Evolutionary conservation across 1,140 invertebrate genomes (phyloP).

Genomic region (Ceratosolen solmsi): DNA sequence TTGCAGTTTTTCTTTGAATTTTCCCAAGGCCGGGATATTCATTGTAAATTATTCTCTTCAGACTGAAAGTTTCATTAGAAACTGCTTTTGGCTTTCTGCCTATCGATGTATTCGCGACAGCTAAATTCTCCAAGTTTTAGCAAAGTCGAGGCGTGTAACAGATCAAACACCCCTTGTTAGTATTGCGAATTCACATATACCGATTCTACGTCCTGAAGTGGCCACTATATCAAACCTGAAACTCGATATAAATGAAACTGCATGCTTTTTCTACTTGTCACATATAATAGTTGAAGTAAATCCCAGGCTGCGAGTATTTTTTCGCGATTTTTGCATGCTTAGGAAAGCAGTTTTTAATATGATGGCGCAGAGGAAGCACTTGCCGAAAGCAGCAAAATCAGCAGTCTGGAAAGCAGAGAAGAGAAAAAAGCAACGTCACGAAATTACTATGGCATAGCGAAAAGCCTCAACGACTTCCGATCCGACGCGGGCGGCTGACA

Average conservation of each 20-base stretch:
- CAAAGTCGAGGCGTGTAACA: too few relatives aligned
- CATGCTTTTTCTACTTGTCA: neutral
- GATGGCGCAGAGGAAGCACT: neutral
- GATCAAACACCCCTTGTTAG: too few relatives aligned
- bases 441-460: constrained; percentile 54
- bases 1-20: too few relatives aligned
- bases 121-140: too few relatives aligned
- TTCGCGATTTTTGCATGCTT: neutral
- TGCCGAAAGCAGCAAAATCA: constrained; percentile 30
- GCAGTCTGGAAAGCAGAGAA: constrained; percentile 19
- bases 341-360: constrained; percentile 31
- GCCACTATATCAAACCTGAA: neutral
- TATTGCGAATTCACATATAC: too few relatives aligned
- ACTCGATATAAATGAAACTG: neutral
- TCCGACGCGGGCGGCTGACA: constrained; percentile 42
- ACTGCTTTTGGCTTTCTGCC: too few relatives aligned
- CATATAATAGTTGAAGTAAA: neutral
- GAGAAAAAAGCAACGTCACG: constrained; percentile 42
- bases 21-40: too few relatives aligned
- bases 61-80: too few relatives aligned
- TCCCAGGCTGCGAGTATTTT: neutral
- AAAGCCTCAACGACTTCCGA: constrained; percentile 57
- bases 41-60: too few relatives aligned
- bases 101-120: too few relatives aligned
- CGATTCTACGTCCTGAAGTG: too few relatives aligned